These are phyloP conservation scores for Zalophus californianus DNA, from an alignment of 2,797 vertebrate species.

Conservation along the genomic window DNA sequence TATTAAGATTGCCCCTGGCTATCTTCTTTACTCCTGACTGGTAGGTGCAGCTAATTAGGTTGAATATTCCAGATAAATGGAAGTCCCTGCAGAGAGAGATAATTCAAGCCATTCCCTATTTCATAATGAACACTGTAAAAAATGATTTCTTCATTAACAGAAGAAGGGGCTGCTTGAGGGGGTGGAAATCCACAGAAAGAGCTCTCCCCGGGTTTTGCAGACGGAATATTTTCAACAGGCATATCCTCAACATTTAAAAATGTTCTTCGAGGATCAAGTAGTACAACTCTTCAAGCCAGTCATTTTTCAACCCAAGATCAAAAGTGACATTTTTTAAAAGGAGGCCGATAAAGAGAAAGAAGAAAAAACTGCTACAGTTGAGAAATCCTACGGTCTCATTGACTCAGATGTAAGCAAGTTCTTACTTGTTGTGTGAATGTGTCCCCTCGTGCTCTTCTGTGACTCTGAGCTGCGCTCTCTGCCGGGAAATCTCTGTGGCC, in stretches of 20 bases:
- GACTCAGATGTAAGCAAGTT: neutral
- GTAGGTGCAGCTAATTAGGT: slow-evolving; percentile 42
- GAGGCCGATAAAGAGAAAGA: neutral
- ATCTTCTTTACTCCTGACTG: slow-evolving; percentile 23
- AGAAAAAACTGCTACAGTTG: neutral
- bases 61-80: slow-evolving; percentile 48
- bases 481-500: neutral
- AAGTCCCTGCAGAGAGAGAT: slow-evolving; percentile 67
- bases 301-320: neutral
- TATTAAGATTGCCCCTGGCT: neutral
- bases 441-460: rapidly evolving
- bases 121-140: slow-evolving; percentile 52
- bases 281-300: neutral
- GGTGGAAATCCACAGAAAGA: neutral
- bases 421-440: neutral
- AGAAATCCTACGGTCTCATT: neutral
- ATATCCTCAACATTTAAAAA: neutral
- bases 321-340: slow-evolving; percentile 11
- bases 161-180: neutral
- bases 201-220: neutral
- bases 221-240: neutral
- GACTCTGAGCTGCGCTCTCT: neutral
- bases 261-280: neutral
- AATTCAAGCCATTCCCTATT: slow-evolving; percentile 66
- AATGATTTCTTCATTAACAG: slow-evolving; percentile 27